Percentiles rank a stretch among this genome's conserved stretches.
These are phyloP conservation scores for Neopelma chrysocephalum DNA, from an alignment of 2,797 vertebrate genomes.

Conservation along the genomic window DNA sequence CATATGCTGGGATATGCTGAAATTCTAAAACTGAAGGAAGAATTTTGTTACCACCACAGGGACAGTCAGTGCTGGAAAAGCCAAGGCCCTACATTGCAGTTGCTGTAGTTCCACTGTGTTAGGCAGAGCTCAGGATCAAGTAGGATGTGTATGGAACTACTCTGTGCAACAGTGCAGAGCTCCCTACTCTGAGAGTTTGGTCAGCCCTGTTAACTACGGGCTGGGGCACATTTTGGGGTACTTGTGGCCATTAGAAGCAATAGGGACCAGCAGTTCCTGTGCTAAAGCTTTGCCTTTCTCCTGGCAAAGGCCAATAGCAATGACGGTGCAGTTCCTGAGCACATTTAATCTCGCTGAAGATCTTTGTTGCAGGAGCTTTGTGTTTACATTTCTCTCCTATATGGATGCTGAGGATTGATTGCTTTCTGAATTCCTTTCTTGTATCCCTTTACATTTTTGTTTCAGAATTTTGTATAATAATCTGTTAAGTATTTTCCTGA, in stretches of 20 bases:
- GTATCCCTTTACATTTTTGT: not conserved
- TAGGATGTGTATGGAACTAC: not conserved
- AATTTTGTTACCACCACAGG: not conserved
- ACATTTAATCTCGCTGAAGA: not conserved
- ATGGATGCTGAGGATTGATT: not conserved
- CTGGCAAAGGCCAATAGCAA: not conserved
- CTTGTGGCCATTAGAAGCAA: not conserved
- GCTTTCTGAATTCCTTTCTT: not conserved
- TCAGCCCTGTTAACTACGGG: not conserved
- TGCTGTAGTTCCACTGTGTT: not conserved
- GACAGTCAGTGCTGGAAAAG: not conserved
- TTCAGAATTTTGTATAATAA: not conserved
- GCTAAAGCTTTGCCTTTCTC: not conserved
- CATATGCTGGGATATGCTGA: not conserved
- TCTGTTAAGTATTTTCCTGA: not conserved
- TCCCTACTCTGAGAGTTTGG: not conserved
- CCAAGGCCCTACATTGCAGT: not conserved
- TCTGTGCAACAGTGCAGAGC: not conserved
- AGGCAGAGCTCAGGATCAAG: not conserved
- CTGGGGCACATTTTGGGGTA: not conserved
- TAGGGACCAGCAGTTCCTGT: not conserved
- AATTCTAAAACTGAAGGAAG: not conserved
- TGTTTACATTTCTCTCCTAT: not conserved
- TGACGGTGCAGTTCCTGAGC: not conserved
- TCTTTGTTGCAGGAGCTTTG: not conserved